These are phyloP conservation scores for Danio aesculapii DNA, from an alignment of 2,797 vertebrate genomes.

Conservation along the genomic window DNA sequence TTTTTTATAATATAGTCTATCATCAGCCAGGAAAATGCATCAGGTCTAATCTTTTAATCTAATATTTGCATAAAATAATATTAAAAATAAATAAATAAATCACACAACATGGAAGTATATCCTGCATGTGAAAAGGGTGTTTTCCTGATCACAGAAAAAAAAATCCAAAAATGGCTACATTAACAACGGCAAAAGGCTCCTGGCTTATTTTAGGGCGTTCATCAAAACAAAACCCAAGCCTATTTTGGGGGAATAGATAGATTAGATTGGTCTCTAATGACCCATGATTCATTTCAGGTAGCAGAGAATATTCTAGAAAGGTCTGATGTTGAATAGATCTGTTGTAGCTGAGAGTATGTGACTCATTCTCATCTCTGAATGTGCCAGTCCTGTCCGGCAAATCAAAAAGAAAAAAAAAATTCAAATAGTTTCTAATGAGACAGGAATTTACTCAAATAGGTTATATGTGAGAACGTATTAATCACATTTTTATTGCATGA, in stretches of 20 bases:
- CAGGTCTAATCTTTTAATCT: background rate
- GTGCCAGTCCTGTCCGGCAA: background rate
- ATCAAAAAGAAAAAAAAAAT: background rate
- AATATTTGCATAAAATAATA: background rate
- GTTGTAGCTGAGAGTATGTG: background rate
- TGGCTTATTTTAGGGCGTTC: conserved; percentile 8
- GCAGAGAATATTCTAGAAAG: background rate
- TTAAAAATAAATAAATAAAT: no score
- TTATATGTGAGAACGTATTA: no score
- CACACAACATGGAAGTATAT: background rate
- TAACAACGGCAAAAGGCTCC: conserved; percentile 2
- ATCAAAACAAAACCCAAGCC: conserved; percentile 4
- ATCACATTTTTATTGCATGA: no score
- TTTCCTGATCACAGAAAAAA: background rate
- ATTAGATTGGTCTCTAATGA: conserved; percentile 14
- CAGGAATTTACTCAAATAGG: background rate
- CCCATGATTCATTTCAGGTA: conserved; percentile 6
- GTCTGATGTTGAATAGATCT: background rate
- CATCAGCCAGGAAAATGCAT: background rate
- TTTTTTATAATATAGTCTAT: no score
- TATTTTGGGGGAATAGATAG: background rate
- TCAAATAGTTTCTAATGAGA: background rate
- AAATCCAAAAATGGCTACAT: conserved; percentile 18
- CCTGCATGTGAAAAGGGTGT: conserved; percentile 15
- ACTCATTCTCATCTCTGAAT: background rate